Base-by-base conservation (phyloP, 2,797 vertebrate genomes). In the Spinus pinus region DNA sequence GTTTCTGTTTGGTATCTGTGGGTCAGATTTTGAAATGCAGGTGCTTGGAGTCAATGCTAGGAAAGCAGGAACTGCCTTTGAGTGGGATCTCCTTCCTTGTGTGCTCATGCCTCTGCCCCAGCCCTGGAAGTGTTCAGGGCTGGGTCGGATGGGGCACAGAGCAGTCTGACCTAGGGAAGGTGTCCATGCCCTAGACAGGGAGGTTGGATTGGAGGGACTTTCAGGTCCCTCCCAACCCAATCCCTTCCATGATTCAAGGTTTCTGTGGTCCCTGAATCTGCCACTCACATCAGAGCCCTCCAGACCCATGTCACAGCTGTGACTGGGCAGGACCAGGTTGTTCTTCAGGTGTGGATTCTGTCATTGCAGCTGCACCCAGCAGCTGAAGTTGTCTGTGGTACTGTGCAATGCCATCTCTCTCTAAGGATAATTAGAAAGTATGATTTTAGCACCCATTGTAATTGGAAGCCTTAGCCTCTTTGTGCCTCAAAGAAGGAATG, bases 221-320 rank as follows among this genome's bases (percentile, higher is more conserved):
- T 13, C 39, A 13, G 8, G 37, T 64, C 24, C 4, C 57, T 57
- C 17, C 64, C n/a, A 46, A 16, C 17, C 51, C 75, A 41, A 1
- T 30, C 37, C 17, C 9, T 39, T 77, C 18, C 28, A 13, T 25
- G 16, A 56, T 37, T 50, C 28, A 2, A 0, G 5, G 5, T 46
- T 58, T 46, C 57, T 51, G 0, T 51, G 39, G 22, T 35, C 25
- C 12, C 5, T 13, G 15, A 12, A 7, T n/a, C 39, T 41, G 31
- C 62, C 10, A 4, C 37, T 77, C 2, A 0, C 2, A 17, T 50
- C n/a, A 51, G 6, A 61, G 35, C 23, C 18, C 46, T 62, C 27
- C 47, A 1, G 12, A 5, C 22, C 6, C 0, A 0, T 2, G 2
- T 57, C 21, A 4, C 9, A 6, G 9, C 30, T n/a, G 12, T 23